Base-by-base conservation (phyloP, 2,888 invertebrate genomes). In the Diarsia mendica region DNA sequence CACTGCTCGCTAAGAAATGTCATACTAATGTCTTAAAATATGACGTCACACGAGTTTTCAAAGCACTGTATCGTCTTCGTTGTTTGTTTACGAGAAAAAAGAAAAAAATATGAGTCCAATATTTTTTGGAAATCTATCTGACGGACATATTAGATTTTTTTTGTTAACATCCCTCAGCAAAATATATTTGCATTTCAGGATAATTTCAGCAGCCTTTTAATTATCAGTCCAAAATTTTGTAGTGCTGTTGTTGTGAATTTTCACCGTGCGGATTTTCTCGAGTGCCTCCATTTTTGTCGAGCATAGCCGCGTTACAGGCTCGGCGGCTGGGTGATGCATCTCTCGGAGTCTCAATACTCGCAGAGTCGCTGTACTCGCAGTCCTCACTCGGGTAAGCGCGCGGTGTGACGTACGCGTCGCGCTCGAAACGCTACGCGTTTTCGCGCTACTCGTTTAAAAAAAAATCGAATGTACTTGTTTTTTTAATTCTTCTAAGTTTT, bases 381-480 rank as follows among this genome's bases (percentile, higher is more conserved):
- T 95, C 88, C 86, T 89, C 89, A 79, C 80, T 89, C 91, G 92
- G 90, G 83, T 78, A 83, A 92, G 91, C 90, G 86, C 90, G 94
- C 91, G 92, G 90, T 84, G 89, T 85, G 92, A 95, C 95, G 95
- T 93, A 75, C 87, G 81, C 82, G 80, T 85, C 49, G 90, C 88
- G 88, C 89, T 86, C 87, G 77, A 82, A 79, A 75, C 78, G 82
- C 72, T 79, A 51, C 76, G 83, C 88, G 86, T 77, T 91, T 91
- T 91, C 92, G 92, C 92, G 93, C 90, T 88, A 87, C 83, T 77
- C 71, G 82, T 77, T 86, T 72, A 79, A 13, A 44, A 44, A 79
- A 15, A 44, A 44, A 80, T 85, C 82, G 82, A 89, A 88, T 76
- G 87, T 79, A 80, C 60, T 39, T 66, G 49, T n/a, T 63, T 73